phyloP scores from a whole-genome alignment of 2,888 invertebrate species.

The Uropetala carovei region DNA sequence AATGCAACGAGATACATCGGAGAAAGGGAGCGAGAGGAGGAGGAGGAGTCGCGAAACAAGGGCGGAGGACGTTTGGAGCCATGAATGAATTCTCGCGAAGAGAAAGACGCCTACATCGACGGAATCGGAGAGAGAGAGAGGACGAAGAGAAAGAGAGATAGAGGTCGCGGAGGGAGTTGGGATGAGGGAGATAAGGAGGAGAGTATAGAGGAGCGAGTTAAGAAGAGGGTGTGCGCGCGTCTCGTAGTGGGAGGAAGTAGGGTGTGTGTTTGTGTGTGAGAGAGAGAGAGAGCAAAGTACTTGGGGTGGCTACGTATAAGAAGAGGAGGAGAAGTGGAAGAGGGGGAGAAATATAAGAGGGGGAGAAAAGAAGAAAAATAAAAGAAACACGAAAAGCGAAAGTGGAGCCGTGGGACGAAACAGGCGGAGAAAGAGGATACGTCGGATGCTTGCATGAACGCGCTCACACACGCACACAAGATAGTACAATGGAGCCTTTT shows the following conservation, averaged over 20 bases:
- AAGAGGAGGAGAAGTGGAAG: neutral
- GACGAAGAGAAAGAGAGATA: neutral
- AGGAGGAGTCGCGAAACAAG: neutral
- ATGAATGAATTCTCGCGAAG: slow-evolving; percentile 15
- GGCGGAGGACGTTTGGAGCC: neutral
- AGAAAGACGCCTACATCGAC: slow-evolving; percentile 21
- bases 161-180: no score
- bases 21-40: neutral
- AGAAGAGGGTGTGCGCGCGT: no score
- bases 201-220: no score
- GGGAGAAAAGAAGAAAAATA: neutral
- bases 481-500: slow-evolving; percentile 25
- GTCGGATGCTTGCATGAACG: neutral
- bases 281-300: no score
- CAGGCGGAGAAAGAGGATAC: neutral
- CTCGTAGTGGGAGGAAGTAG: no score
- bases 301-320: neutral
- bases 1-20: slow-evolving; percentile 8
- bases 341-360: neutral
- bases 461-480: neutral
- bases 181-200: no score
- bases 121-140: neutral
- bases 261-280: no score
- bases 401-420: neutral
- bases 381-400: neutral